These are phyloP conservation scores for Anguilla obscura DNA, from an alignment of 2,797 vertebrate genomes.

Conservation along the genomic window DNA sequence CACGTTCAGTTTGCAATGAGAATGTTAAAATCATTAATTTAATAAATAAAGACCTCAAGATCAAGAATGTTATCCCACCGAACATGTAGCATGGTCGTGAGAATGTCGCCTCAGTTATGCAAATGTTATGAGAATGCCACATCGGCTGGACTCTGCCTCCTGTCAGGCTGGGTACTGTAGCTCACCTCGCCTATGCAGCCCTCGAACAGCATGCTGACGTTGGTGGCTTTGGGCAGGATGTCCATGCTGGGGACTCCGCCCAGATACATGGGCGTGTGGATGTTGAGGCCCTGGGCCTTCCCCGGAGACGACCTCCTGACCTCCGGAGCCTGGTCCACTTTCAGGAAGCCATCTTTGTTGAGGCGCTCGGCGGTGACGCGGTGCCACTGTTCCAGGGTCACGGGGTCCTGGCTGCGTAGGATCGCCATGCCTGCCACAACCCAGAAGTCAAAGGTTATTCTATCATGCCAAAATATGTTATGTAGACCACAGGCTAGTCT, in stretches of 20 bases:
- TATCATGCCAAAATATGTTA: background rate
- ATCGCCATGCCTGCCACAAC: conserved; percentile 78
- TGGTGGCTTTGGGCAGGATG: conserved; percentile 77
- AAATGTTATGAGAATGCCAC: background rate
- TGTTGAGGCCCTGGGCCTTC: conserved; percentile 92
- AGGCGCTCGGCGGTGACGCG: conserved; percentile 78
- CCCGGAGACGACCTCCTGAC: conserved; percentile 86
- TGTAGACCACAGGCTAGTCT: background rate
- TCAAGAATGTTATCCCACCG: background rate
- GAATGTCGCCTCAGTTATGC: background rate
- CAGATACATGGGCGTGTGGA: conserved; percentile 85
- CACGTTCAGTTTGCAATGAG: no score
- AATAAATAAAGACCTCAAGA: background rate
- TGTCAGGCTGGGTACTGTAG: background rate
- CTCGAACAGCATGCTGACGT: conserved; percentile 78
- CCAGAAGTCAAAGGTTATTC: conserved; percentile 10
- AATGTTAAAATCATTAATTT: background rate
- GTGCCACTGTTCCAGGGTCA: conserved; percentile 85
- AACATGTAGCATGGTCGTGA: background rate
- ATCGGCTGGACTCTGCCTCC: background rate
- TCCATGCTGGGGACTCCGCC: conserved; percentile 82
- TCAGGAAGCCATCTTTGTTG: conserved; percentile 80
- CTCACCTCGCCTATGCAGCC: conserved; percentile 91
- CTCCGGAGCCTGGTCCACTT: conserved; percentile 67
- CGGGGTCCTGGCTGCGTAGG: conserved; percentile 74